phyloP scores from a whole-genome alignment of 2,113 vertebrate genomes.

The Dromas ardeola region DNA sequence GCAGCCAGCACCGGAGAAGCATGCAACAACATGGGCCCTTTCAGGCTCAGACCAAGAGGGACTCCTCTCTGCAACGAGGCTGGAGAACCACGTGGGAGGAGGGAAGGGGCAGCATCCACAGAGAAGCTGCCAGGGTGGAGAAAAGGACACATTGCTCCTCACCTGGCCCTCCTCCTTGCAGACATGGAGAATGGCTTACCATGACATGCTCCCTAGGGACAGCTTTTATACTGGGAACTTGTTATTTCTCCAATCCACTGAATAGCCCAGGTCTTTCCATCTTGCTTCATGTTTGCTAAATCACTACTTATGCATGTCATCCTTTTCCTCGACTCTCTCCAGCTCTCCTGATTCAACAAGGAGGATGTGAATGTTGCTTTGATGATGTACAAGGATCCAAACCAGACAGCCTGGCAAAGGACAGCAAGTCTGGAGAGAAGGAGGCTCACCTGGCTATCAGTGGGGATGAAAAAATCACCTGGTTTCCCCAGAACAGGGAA shows the following conservation, averaged over 20 bases:
- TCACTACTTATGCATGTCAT: background rate
- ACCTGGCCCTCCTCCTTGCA: background rate
- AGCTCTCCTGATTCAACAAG: background rate
- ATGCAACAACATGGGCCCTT: background rate
- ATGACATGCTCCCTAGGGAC: background rate
- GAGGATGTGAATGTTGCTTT: background rate
- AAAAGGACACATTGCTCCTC: background rate
- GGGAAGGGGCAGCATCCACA: background rate
- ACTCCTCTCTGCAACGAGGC: background rate
- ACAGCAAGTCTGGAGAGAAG: background rate
- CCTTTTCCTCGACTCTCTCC: background rate
- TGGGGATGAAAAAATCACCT: background rate
- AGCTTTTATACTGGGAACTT: background rate
- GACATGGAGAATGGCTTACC: background rate
- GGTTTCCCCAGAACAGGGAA: background rate
- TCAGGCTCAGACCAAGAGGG: background rate
- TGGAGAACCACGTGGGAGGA: background rate
- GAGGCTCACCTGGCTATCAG: background rate
- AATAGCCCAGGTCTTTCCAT: background rate
- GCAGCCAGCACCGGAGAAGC: fast-evolving
- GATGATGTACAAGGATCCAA: background rate
- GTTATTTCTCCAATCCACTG: background rate
- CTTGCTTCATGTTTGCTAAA: background rate
- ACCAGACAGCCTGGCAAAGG: background rate
- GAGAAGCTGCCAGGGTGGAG: background rate